Evolutionary conservation across 2,888 invertebrate species (phyloP), one percentile per base, ranked within the genome.

Genomic region (Clepsis dumicolana): DNA sequence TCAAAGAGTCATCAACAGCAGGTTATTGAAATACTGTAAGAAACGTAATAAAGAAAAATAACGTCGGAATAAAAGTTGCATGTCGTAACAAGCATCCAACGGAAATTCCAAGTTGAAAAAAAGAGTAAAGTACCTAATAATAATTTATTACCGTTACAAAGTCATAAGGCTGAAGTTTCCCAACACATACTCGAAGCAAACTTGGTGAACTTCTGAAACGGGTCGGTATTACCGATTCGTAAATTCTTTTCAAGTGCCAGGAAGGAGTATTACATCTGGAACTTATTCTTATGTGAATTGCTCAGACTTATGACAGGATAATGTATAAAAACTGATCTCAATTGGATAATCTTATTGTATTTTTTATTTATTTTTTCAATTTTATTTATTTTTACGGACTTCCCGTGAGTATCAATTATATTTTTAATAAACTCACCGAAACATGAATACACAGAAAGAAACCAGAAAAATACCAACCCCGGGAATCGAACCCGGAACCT

Each of bases 131-230:
- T 18, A 60, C 44, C 27, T 50, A 61, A 63, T 59, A 63, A 59
- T 59, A 44, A 68, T 64, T 68, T 64, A 64, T 59, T 50, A 52
- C 59, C 57, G 35, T 68, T 16, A 41, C 44, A 53, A 68, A 68
- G 68, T 64, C 68, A 25, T 68, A 59, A 64, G 64, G 62, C 48
- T 62, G 14, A 59, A 68, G 59, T 68, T 68, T 52, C n/a, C 24
- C 18, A 24, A 64, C 63, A 63, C 52, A 57, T 65, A 29, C 62
- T 24, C 25, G 16, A 48, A 38, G 60, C 5, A 44, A 25, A 25
- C 62, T 18, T 4, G 35, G 59, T 12, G 14, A 53, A 68, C 32
- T 68, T 63, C 12, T 14, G 16, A 53, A 68, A 59, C 41, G 59
- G 18, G 8, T 12, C 21, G 27, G 27, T 56, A 44, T 44, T 65